Base-by-base conservation (phyloP, 1,140 invertebrate genomes). In the Drosophila tsacasi region DNA sequence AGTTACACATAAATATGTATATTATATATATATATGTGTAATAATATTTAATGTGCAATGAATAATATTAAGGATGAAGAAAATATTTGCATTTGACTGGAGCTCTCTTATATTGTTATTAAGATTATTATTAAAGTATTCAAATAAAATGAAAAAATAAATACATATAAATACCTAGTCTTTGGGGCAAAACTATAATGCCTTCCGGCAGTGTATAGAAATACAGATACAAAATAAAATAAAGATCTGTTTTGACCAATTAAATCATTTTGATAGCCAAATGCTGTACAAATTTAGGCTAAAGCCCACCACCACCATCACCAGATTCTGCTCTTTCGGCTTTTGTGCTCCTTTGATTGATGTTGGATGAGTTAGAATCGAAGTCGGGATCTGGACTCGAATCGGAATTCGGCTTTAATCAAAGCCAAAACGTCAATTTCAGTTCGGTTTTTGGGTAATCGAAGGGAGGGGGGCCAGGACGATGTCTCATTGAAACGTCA, bases 241-340 rank as follows among this genome's bases (percentile, higher is more conserved):
- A 54, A 30, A 46, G 9, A 19, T 73, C 19, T 68, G 42, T 61
- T 32, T 67, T 55, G 79, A 73, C 62, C 85, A 89, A 89, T 89
- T 89, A 89, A 89, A 89, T 89, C 81, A 84, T 89, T 87, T 87
- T 84, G 77, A 89, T 84, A 81, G 84, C 84, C 78, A 75, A 87
- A 76, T 79, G 59, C 79, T 78, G 78, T 81, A 75, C 72, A 87
- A 83, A 87, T 84, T 79, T 80, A 46, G 54, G 54, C 64, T 23
- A 50, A 50, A 58, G 40, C 12, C 32, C 23, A 47, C 1, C 12
- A 8, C 30, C 52, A 9, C 19, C 30, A 37, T 9, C 7, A 37
- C 2, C 4, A 55, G 52, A 35, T 25, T 17, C 8, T 0, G 15
- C 52, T 23, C 54, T 57, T n/a, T 23, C 25, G 13, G 5, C 40